phyloP scores from a whole-genome alignment of 2,113 vertebrate species.

The Pelecanus crispus region DNA sequence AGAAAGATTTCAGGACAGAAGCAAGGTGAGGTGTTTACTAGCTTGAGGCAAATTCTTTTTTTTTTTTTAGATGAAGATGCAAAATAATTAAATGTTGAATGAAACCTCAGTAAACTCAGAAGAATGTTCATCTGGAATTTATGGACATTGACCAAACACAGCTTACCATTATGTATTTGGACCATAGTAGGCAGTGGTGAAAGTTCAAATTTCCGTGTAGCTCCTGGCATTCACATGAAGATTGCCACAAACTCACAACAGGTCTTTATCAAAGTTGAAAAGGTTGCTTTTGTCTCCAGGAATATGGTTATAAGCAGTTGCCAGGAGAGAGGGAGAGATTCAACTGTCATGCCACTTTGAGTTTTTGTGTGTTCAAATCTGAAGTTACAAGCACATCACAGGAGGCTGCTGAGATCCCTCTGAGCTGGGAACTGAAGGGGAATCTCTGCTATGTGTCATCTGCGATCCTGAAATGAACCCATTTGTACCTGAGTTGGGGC shows the following conservation, averaged over 20 bases:
- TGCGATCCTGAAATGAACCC: neutral
- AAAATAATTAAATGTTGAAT: neutral
- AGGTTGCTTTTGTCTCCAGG: neutral
- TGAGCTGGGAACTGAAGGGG: neutral
- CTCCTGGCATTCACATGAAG: neutral
- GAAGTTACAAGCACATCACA: neutral
- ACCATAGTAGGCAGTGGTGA: neutral
- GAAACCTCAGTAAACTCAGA: neutral
- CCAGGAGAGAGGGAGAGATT: neutral
- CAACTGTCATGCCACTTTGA: neutral
- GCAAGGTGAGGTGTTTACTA: neutral
- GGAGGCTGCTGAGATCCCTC: neutral
- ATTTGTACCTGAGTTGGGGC: neutral
- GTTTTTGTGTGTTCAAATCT: neutral
- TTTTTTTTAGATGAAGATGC: neutral
- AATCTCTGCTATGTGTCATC: neutral
- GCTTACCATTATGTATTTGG: neutral
- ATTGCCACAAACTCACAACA: neutral
- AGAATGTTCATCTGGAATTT: neutral
- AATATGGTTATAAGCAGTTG: neutral
- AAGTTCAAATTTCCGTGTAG: neutral
- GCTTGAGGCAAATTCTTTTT: neutral
- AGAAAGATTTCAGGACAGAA: neutral
- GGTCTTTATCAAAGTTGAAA: neutral
- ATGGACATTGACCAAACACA: neutral